These are phyloP conservation scores for Diabrotica undecimpunctata DNA, from an alignment of 1,140 invertebrate genomes.

Conservation along the genomic window DNA sequence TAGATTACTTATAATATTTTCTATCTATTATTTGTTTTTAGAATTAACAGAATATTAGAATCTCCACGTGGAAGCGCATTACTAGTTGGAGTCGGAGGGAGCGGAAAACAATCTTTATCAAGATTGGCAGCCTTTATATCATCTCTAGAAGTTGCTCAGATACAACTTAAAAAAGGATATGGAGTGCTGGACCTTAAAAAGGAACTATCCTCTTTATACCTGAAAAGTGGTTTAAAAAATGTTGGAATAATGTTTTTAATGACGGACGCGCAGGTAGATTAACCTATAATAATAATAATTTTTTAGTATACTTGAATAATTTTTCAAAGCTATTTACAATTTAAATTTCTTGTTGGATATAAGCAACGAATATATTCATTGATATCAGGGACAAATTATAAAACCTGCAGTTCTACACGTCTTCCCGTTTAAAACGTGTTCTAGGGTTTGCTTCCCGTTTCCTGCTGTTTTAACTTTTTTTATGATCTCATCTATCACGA, in stretches of 20 bases:
- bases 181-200: constrained; percentile 86
- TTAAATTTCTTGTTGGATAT: no score
- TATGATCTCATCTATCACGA: no score
- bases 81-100: constrained; percentile 92
- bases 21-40: constrained; percentile 37
- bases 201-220: constrained; percentile 81
- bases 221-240: constrained; percentile 91
- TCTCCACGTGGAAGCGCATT: constrained; percentile 93
- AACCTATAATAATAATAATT: background rate
- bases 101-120: constrained; percentile 92
- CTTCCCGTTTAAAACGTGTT: no score
- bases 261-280: constrained; percentile 82
- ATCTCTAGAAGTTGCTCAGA: constrained; percentile 89
- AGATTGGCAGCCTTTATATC: constrained; percentile 92
- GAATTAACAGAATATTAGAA: constrained; percentile 93
- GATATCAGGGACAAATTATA: no score
- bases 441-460: no score
- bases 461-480: no score
- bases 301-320: background rate
- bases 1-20: background rate
- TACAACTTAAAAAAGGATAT: constrained; percentile 91
- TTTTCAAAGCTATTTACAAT: background rate
- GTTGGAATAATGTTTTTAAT: constrained; percentile 92
- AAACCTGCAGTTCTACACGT: no score
- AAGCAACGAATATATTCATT: no score